A percentile compares a stretch with the other conserved stretches of the same genome.
Conservation (phyloP, 2,797 vertebrate species). For the Linurgus olivaceus region DNA sequence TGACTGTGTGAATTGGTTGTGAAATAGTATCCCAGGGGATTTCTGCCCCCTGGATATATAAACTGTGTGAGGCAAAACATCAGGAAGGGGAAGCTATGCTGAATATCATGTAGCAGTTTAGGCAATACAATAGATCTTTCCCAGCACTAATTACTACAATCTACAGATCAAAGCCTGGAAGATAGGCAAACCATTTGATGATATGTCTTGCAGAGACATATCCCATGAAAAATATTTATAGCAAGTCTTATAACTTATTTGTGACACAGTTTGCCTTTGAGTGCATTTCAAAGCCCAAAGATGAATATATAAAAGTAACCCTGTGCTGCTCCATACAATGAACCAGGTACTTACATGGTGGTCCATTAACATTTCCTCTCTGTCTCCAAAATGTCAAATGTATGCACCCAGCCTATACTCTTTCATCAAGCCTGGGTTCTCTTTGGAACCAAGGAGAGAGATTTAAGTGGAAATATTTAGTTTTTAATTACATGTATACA, state of each 20-base stretch:
- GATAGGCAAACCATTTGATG: neutral
- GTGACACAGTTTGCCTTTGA: neutral
- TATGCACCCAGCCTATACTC: neutral
- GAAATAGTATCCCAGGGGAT: neutral
- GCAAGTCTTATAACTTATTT: neutral
- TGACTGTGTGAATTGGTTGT: neutral
- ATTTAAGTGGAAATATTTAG: neutral
- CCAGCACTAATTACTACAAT: neutral
- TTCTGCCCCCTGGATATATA: neutral
- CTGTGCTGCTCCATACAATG: neutral
- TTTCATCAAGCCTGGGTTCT: neutral
- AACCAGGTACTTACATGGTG: neutral
- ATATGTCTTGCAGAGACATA: neutral
- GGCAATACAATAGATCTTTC: neutral
- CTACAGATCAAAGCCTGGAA: constrained; percentile 6
- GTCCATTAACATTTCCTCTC: neutral
- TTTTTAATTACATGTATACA: neutral
- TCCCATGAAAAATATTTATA: neutral
- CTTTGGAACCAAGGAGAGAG: neutral
- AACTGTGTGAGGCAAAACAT: neutral
- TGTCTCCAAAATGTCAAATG: neutral
- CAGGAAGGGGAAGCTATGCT: neutral
- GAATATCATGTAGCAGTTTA: neutral
- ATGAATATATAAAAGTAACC: neutral
- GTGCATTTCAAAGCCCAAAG: neutral